Evolutionary conservation across 2,888 invertebrate species (phyloP).

Genomic region (Dolomedes plantarius): DNA sequence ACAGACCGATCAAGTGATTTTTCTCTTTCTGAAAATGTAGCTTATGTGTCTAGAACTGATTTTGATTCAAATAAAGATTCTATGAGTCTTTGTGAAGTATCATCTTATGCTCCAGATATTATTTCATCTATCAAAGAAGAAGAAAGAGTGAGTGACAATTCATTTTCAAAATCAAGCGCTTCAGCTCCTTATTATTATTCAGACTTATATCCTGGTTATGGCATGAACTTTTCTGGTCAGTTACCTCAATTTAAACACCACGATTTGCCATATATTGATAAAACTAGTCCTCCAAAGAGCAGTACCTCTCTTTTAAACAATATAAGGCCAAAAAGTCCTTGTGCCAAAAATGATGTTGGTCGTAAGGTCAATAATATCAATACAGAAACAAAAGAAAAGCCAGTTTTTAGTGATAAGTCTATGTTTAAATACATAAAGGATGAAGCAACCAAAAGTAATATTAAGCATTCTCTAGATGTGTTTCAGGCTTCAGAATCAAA

Average conservation of each 20-base stretch:
- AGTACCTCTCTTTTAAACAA: conserved; percentile 69
- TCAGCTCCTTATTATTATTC: conserved; percentile 89
- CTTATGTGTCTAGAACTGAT: conserved; percentile 23
- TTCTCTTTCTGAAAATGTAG: conserved; percentile 49
- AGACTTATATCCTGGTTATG: conserved; percentile 79
- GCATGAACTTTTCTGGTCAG: conserved; percentile 35
- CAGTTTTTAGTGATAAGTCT: conserved; percentile 27
- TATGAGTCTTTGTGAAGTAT: neutral
- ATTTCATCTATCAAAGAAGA: conserved; percentile 42
- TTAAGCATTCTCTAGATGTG: conserved; percentile 54
- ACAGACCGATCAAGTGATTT: conserved; percentile 5
- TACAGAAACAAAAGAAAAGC: conserved; percentile 10
- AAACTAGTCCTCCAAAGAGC: conserved; percentile 63
- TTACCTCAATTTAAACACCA: conserved; percentile 75
- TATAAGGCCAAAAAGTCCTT: conserved; percentile 65
- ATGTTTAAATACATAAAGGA: conserved; percentile 29
- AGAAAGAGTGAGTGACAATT: conserved; percentile 37
- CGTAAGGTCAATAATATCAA: conserved; percentile 74
- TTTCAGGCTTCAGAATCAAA: conserved; percentile 67
- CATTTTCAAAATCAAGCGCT: conserved; percentile 53
- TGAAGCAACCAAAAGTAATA: conserved; percentile 38
- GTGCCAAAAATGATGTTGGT: conserved; percentile 72
- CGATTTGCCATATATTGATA: conserved; percentile 54
- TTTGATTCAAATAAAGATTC: neutral
- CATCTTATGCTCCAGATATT: conserved; percentile 60